Percentiles rank a stretch among this genome's conserved stretches.
phyloP scores from a whole-genome alignment of 2,113 vertebrate species.

The Orycteropus afer region DNA sequence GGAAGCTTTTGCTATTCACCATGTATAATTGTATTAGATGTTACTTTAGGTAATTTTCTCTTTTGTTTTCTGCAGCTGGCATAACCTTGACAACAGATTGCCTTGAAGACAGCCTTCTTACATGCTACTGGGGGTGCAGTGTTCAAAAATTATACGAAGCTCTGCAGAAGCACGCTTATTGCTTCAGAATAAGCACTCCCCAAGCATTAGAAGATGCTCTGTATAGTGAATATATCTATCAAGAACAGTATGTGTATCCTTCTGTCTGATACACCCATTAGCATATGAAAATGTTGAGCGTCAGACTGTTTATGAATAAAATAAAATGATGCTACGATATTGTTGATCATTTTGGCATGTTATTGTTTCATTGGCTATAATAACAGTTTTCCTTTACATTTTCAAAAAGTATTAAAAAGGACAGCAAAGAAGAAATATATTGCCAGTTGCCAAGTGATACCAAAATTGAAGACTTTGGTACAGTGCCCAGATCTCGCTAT shows the following conservation, averaged over 20 bases:
- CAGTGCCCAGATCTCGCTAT: slow-evolving; percentile 91
- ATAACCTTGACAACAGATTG: slow-evolving; percentile 88
- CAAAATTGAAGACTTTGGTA: slow-evolving; percentile 91
- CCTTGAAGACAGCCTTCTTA: slow-evolving; percentile 92
- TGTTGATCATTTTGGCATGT: slow-evolving; percentile 15
- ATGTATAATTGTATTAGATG: background rate
- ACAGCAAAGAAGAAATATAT: slow-evolving; percentile 85
- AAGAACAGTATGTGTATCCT: slow-evolving; percentile 95
- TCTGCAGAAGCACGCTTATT: slow-evolving; percentile 88
- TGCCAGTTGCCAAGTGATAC: slow-evolving; percentile 89
- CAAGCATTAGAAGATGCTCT: slow-evolving; percentile 91
- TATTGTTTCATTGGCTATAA: slow-evolving; percentile 4
- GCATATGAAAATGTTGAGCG: background rate
- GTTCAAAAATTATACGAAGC: slow-evolving; percentile 90
- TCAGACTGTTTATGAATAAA: background rate
- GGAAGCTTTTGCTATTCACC: background rate
- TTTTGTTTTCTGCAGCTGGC: slow-evolving; percentile 86
- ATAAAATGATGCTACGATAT: background rate
- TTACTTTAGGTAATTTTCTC: background rate
- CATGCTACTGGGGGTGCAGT: slow-evolving; percentile 96
- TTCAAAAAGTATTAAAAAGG: slow-evolving; percentile 88
- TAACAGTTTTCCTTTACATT: slow-evolving; percentile 85
- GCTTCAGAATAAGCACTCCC: slow-evolving; percentile 87
- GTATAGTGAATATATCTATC: slow-evolving; percentile 86
- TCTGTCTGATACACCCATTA: slow-evolving; percentile 45